phyloP scores from a whole-genome alignment of 2,797 vertebrate genomes.

The Pteronotus mesoamericanus region DNA sequence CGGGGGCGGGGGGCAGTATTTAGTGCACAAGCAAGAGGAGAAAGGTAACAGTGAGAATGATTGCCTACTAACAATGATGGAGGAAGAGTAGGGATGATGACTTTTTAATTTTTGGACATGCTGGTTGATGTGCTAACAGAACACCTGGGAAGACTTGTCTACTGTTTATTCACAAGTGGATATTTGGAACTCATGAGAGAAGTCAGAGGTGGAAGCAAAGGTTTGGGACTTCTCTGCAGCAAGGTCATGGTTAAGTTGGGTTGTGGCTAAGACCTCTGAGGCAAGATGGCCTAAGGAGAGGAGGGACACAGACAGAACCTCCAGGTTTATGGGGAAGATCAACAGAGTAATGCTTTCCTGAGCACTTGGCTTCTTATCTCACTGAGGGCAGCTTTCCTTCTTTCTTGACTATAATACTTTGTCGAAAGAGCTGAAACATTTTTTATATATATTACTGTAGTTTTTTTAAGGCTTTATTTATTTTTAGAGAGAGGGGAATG shows the following conservation, averaged over 20 bases:
- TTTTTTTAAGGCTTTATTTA: too few relatives aligned
- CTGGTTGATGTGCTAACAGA: not conserved
- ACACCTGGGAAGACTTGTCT: not conserved
- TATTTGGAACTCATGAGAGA: not conserved
- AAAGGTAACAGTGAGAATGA: not conserved
- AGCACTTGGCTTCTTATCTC: not conserved
- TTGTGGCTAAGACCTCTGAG: not conserved
- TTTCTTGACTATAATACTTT: not conserved
- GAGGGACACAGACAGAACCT: not conserved
- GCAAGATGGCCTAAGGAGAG: not conserved
- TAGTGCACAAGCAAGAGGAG: not conserved
- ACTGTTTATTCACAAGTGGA: not conserved
- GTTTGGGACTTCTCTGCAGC: not conserved
- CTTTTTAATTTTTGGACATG: not conserved
- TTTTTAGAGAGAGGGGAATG: too few relatives aligned
- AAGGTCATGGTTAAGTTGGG: not conserved
- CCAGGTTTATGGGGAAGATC: not conserved
- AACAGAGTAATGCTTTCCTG: not conserved
- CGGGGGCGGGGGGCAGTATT: not conserved
- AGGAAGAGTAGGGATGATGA: not conserved
- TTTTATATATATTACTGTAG: not conserved
- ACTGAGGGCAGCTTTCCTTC: not conserved
- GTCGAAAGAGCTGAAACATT: not conserved
- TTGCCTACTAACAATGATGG: rapidly evolving
- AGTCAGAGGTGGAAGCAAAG: not conserved